phyloP scores from a whole-genome alignment of 1,140 invertebrate genomes.

The Chironomus tepperi region DNA sequence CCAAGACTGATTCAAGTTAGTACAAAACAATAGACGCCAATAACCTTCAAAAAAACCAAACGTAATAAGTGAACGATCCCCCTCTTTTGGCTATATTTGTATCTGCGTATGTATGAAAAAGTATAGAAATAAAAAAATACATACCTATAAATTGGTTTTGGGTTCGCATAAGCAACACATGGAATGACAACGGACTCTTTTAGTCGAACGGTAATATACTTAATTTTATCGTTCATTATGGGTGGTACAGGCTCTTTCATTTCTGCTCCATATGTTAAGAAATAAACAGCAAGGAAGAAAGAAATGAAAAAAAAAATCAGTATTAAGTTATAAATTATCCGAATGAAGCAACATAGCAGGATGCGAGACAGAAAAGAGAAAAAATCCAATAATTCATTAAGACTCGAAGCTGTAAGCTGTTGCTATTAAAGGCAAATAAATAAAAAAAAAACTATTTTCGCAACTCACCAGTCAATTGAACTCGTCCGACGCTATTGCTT shows the following conservation, averaged over 20 bases:
- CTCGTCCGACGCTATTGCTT: slow-evolving; percentile 55
- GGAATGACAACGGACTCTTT: slow-evolving; percentile 52
- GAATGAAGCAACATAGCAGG: neutral
- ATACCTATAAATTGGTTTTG: slow-evolving; percentile 50
- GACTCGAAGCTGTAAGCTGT: neutral
- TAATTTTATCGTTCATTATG: slow-evolving; percentile 45
- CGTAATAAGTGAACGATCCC: too few relatives aligned
- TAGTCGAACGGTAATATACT: slow-evolving; percentile 42
- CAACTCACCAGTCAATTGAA: slow-evolving; percentile 57
- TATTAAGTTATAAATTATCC: neutral
- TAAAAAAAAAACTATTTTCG: neutral
- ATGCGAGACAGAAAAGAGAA: neutral
- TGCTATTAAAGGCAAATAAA: neutral
- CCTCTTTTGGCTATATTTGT: too few relatives aligned
- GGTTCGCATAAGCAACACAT: slow-evolving; percentile 56
- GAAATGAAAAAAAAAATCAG: too few relatives aligned
- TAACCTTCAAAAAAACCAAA: too few relatives aligned
- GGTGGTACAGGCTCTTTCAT: slow-evolving; percentile 44
- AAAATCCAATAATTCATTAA: neutral
- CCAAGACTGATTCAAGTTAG: too few relatives aligned
- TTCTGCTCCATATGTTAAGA: slow-evolving; percentile 38
- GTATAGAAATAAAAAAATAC: slow-evolving; percentile 24
- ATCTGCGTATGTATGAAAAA: too few relatives aligned
- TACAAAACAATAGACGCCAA: too few relatives aligned
- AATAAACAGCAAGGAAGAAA: neutral